Conservation (phyloP, 2,113 vertebrate genomes). For the Ursus arctos region DNA sequence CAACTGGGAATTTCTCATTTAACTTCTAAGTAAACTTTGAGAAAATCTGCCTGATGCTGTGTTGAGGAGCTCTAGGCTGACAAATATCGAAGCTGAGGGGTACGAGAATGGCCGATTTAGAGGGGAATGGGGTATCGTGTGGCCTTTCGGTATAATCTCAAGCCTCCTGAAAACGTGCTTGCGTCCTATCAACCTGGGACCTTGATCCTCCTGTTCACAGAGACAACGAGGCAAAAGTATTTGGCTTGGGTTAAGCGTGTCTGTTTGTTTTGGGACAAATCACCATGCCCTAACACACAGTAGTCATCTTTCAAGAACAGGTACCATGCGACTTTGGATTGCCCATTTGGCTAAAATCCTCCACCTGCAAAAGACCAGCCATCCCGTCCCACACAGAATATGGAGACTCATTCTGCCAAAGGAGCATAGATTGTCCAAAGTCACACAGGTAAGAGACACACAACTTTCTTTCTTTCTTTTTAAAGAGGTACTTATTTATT, state of each 20-base stretch:
- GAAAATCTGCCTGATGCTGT: not conserved
- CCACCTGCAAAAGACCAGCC: not conserved
- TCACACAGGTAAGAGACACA: not conserved
- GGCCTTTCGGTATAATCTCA: not conserved
- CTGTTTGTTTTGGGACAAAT: not conserved
- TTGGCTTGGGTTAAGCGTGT: not conserved
- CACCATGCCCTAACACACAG: not conserved
- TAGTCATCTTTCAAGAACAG: not conserved
- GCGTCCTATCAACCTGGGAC: not conserved
- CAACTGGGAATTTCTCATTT: not conserved
- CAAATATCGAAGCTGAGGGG: not conserved
- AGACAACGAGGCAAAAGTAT: not conserved
- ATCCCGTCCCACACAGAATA: not conserved
- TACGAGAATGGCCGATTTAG: not conserved
- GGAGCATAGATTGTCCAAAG: not conserved
- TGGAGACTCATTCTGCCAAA: not conserved
- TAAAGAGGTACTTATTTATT: not conserved
- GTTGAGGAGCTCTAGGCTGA: not conserved
- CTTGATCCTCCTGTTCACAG: not conserved
- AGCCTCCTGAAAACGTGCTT: not conserved
- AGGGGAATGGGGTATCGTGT: not conserved
- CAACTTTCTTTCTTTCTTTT: not conserved
- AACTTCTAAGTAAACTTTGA: not conserved
- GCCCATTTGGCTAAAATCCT: not conserved
- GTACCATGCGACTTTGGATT: not conserved